Conservation (phyloP, 2,113 vertebrate genomes). For the Dipodomys merriami region DNA sequence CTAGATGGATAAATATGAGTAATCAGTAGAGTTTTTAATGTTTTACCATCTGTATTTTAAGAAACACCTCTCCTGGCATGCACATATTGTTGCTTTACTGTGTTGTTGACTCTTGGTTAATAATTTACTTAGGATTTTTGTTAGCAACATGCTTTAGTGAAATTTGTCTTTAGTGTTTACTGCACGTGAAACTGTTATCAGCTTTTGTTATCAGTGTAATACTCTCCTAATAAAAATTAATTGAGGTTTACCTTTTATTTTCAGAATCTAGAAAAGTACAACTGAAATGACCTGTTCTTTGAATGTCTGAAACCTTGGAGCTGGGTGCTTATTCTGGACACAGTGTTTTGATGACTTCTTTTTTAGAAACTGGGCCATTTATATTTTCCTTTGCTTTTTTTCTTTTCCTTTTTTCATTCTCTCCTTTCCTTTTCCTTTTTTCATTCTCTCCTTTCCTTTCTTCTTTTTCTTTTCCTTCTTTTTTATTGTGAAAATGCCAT, state of each 20-base stretch:
- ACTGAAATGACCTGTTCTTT: background rate
- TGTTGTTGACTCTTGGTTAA: conserved; percentile 26
- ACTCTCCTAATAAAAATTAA: conserved; percentile 3
- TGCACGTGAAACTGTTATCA: conserved; percentile 41
- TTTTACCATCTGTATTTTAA: background rate
- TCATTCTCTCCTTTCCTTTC: too few species aligned
- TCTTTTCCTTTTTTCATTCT: too few species aligned
- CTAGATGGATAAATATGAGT: conserved; percentile 29
- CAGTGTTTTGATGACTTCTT: background rate
- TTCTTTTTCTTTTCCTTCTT: too few species aligned
- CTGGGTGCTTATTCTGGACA: background rate
- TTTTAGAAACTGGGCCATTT: background rate
- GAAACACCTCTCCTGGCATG: too few species aligned
- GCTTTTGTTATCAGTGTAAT: background rate
- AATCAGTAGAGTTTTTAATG: background rate
- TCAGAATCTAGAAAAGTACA: background rate
- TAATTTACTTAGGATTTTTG: conserved; percentile 57
- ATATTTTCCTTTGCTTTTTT: too few species aligned
- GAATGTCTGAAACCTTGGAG: background rate
- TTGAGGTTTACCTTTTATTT: conserved; percentile 18
- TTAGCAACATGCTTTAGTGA: background rate
- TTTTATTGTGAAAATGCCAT: too few species aligned
- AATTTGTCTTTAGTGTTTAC: conserved; percentile 34
- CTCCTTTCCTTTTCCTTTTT: too few species aligned
- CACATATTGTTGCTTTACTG: conserved; percentile 21